Conservation (phyloP, 1,140 invertebrate species). For the Oppia nitens region DNA sequence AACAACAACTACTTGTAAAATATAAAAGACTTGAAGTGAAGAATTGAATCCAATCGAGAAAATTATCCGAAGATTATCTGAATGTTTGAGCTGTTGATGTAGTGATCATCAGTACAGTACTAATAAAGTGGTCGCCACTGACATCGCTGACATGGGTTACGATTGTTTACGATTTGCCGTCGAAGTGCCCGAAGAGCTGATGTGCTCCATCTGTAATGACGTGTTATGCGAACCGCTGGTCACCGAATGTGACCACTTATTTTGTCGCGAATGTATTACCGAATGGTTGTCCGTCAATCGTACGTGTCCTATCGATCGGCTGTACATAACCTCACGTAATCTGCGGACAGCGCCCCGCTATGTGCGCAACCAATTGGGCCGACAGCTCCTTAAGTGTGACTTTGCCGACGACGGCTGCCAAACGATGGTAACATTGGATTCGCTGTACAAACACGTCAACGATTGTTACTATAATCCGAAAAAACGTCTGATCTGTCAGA, state of each 20-base stretch:
- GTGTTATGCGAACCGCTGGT: constrained; percentile 2
- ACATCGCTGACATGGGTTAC: no score
- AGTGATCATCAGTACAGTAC: no score
- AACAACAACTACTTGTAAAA: no score
- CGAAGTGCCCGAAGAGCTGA: constrained; percentile 7
- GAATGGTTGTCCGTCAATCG: constrained; percentile 2
- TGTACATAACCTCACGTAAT: background rate
- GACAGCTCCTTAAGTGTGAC: background rate
- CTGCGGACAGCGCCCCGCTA: constrained; percentile 1
- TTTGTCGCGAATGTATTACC: constrained; percentile 2
- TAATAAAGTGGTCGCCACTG: no score
- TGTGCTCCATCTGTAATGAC: constrained; percentile 6
- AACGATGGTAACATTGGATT: background rate
- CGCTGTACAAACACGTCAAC: background rate
- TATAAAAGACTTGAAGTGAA: no score
- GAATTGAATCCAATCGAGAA: no score
- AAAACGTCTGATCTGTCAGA: background rate
- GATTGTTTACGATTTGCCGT: background rate
- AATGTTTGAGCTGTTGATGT: no score
- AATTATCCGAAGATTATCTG: no score
- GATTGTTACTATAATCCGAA: constrained; percentile 1
- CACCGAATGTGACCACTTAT: constrained; percentile 12
- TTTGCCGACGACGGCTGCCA: background rate
- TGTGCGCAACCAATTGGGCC: background rate
- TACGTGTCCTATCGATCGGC: constrained; percentile 10